Percentiles rank a stretch among this genome's conserved stretches.
phyloP scores from a whole-genome alignment of 2,113 vertebrate genomes.

The Cnemophilus loriae region DNA sequence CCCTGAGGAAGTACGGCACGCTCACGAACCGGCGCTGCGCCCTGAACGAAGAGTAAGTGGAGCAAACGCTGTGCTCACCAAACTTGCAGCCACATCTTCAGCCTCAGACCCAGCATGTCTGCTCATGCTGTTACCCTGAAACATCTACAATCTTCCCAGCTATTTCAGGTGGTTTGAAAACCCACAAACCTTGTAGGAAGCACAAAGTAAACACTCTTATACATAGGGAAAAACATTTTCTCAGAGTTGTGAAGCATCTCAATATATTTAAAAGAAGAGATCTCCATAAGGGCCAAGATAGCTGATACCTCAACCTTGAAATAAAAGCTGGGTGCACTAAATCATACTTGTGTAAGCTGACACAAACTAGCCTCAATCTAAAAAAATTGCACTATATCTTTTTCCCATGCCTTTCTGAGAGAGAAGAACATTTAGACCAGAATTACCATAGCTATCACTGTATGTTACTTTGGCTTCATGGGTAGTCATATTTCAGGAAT shows the following conservation, averaged over 20 bases:
- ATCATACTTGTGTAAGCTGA: background rate
- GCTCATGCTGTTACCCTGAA: background rate
- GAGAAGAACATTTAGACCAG: background rate
- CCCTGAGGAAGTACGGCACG: constrained; percentile 84
- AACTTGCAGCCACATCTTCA: background rate
- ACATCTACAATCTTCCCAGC: background rate
- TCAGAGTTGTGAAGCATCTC: background rate
- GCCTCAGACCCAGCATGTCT: background rate
- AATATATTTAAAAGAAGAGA: background rate
- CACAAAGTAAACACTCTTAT: background rate
- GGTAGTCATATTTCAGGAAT: background rate
- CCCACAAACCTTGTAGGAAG: background rate
- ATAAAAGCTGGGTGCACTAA: background rate
- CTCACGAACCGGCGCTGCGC: constrained; percentile 91
- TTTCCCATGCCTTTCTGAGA: background rate
- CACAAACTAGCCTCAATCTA: background rate
- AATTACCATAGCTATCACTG: background rate
- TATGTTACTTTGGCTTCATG: background rate
- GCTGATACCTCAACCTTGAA: background rate
- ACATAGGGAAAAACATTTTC: background rate
- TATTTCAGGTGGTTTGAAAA: background rate
- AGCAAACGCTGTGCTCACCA: background rate
- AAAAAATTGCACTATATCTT: background rate
- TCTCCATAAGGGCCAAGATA: background rate
- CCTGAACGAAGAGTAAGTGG: constrained; percentile 93